phyloP scores from a whole-genome alignment of 2,797 vertebrate genomes.

The Tangara arthus region DNA sequence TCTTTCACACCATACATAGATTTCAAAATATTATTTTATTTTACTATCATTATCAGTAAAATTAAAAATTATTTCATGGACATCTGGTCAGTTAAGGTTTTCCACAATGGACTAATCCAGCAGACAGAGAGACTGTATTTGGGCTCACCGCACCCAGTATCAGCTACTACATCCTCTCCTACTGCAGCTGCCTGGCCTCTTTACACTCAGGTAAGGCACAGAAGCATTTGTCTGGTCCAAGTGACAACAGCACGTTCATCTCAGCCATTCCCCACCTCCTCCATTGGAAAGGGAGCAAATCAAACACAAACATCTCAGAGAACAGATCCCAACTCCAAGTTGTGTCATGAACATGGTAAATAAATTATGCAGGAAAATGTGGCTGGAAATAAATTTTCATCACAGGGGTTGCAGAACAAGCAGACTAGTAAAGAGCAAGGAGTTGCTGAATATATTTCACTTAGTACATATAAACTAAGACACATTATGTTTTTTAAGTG shows the following conservation, averaged over 20 bases:
- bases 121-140: not conserved
- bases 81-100: not conserved
- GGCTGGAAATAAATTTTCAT: not conserved
- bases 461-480: not conserved
- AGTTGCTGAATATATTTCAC: not conserved
- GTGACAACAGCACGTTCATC: not conserved
- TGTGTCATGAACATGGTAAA: not conserved
- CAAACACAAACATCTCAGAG: not conserved
- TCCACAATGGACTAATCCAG: not conserved
- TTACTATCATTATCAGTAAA: not conserved
- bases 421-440: not conserved
- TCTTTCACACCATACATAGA: not conserved
- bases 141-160: not conserved
- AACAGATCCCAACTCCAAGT: not conserved
- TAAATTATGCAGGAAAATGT: not conserved
- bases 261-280: rapidly evolving
- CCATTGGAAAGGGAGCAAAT: not conserved
- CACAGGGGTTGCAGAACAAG: not conserved
- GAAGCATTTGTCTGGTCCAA: not conserved
- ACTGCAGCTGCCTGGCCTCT: not conserved
- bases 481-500: not conserved
- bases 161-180: not conserved
- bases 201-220: not conserved
- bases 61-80: not conserved
- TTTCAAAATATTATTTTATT: not conserved